Base-by-base conservation (phyloP, 2,113 vertebrate genomes). In the Saccopteryx leptura region DNA sequence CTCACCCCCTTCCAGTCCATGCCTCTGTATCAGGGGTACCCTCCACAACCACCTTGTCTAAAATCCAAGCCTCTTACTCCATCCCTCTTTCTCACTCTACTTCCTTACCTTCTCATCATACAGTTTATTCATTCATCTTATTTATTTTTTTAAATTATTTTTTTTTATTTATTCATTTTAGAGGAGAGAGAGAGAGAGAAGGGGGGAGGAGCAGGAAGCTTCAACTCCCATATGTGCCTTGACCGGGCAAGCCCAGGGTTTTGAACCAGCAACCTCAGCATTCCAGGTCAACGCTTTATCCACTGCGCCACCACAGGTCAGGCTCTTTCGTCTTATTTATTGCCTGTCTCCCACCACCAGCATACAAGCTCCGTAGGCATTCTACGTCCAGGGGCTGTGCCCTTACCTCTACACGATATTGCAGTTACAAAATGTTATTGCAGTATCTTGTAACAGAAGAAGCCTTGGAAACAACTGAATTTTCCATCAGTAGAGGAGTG, bases 401-500 rank as follows among this genome's bases (percentile, higher is more conserved):
- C n/a, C 84, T 88, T 72, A 71, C 28, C 7, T 21, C 58, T 46
- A 10, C 46, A 12, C 33, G 7, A 2, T n/a, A 50, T 0, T 69
- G 68, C 3, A 4, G 48, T 75, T 54, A 83, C n/a, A 65, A 54
- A 80, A 52, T 39, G 66, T 80, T 90, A 68, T 75, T 50, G 63
- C 58, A 63, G 68, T 85, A 58, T 4, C 69, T 31, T 74, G 66
- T 50, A 60, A 84, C 31, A 19, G 26, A 66, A 24, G 91, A 84
- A 90, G 61, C 50, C 80, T 88, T 88, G 48, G 24, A 87, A 75
- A 52, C 69, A 68, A 68, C 69, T 69, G 68, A 78, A 88, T 72
- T 95, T 97, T 91, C 95, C 88, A 88, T 93, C 88, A 80, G 28
- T 65, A 17, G n/a, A 39, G 78, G 60, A 83, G 61, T 15, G 7